Conservation (phyloP, 2,113 vertebrate species). For the Ceyx melanurus region DNA sequence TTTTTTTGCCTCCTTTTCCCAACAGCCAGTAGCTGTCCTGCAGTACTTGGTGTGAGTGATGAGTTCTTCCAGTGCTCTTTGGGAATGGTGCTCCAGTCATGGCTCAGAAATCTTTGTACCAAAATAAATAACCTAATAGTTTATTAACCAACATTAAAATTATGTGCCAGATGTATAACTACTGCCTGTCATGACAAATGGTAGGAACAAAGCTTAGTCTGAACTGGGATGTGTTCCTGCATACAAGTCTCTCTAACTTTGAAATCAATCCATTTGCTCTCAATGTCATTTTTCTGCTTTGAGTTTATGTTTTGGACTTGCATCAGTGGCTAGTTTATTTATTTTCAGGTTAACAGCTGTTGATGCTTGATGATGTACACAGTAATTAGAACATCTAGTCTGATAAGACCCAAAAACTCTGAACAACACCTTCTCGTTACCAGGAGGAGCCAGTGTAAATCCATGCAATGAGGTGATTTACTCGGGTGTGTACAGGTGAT, state of each 20-base stretch:
- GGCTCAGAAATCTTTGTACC: neutral
- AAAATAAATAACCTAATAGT: neutral
- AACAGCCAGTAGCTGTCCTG: neutral
- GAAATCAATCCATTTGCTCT: neutral
- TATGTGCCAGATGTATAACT: neutral
- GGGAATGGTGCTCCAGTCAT: neutral
- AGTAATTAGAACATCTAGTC: neutral
- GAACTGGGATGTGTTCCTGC: neutral
- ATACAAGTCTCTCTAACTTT: neutral
- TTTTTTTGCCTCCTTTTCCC: neutral
- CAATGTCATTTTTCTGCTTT: neutral
- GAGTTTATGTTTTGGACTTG: neutral
- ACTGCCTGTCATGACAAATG: neutral
- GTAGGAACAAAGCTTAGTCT: neutral
- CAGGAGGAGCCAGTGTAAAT: neutral
- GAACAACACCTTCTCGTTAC: conserved; percentile 11
- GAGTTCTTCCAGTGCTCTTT: neutral
- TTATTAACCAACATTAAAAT: neutral
- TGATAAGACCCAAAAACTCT: conserved; percentile 2
- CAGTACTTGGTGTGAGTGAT: fast-evolving
- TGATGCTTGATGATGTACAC: neutral
- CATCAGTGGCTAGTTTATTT: neutral
- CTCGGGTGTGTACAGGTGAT: conserved; percentile 42
- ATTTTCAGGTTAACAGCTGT: neutral
- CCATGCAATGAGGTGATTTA: neutral